These are phyloP conservation scores for Narcine bancroftii DNA, from an alignment of 2,113 vertebrate species.

Conservation along the genomic window DNA sequence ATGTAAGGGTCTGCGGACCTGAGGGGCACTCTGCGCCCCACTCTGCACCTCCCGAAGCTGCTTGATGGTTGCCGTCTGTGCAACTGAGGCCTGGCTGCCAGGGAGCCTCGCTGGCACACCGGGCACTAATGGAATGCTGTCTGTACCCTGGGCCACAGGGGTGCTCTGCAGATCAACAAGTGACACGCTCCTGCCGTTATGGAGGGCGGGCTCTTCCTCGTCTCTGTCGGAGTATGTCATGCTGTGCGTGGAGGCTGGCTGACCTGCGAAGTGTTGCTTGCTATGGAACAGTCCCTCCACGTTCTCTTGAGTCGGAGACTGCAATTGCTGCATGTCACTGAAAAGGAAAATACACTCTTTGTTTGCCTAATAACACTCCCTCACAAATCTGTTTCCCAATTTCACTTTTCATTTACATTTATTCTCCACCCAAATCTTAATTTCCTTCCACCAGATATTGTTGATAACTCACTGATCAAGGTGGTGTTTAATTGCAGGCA, in stretches of 20 bases:
- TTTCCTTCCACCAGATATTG: not conserved
- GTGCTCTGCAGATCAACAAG: conserved; percentile 88
- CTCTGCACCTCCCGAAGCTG: conserved; percentile 62
- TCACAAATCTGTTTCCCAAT: not conserved
- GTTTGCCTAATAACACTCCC: not conserved
- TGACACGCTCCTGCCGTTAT: conserved; percentile 81
- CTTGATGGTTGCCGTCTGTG: conserved; percentile 59
- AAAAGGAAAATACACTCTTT: not conserved
- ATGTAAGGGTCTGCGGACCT: conserved; percentile 74
- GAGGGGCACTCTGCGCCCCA: conserved; percentile 80
- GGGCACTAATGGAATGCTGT: conserved; percentile 50
- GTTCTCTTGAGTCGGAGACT: conserved; percentile 64
- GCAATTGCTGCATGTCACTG: conserved; percentile 70
- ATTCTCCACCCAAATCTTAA: not conserved
- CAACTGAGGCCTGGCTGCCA: conserved; percentile 75
- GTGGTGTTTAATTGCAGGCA: not conserved
- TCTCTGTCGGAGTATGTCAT: conserved; percentile 73
- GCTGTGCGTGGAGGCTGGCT: conserved; percentile 66
- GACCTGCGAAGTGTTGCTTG: conserved; percentile 66
- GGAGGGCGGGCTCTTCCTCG: conserved; percentile 61
- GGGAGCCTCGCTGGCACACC: conserved; percentile 61
- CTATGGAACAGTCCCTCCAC: conserved; percentile 58
- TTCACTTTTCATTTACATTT: not conserved
- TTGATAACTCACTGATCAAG: not conserved
- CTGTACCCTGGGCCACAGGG: conserved; percentile 47